Base-by-base conservation (phyloP, 2,797 vertebrate species). In the Sorex maritimensis region DNA sequence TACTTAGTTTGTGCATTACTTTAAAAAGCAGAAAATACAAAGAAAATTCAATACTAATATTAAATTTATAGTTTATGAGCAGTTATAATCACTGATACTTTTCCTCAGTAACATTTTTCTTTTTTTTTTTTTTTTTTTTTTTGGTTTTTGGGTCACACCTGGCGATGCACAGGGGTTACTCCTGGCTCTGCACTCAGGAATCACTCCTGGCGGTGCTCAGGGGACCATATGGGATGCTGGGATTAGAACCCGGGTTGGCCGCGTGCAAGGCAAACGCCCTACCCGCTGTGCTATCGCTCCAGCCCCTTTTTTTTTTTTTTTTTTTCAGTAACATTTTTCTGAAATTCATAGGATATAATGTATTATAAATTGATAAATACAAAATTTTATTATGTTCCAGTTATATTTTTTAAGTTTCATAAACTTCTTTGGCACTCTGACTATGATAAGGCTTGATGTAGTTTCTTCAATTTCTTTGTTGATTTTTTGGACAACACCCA, bases 81-180 rank as follows among this genome's bases (percentile, higher is more conserved):
- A 63, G 12, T 71, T 91, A 49, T 23, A 87, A 23, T 41, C 55
- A 71, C 61, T 65, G 41, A 86, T 26, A 34, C 11, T 72, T 82
- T 65, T 81, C 65, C 26, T 78, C 52, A n/a, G 28, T 21, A 65
- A 52, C 49, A 44, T 71, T 82, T 81, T 86, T 75, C 83, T 55
- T n/a, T n/a, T n/a, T n/a, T n/a, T n/a, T n/a, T n/a, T n/a, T n/a
- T n/a, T n/a, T n/a, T n/a, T n/a, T n/a, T n/a, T n/a, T n/a, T n/a
- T n/a, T n/a, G n/a, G n/a, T n/a, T n/a, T n/a, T n/a, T n/a, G n/a
- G n/a, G n/a, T n/a, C n/a, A n/a, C n/a, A n/a, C n/a, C n/a, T n/a
- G n/a, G n/a, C n/a, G n/a, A n/a, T n/a, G n/a, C n/a, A n/a, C n/a
- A n/a, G n/a, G n/a, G n/a, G n/a, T n/a, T n/a, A n/a, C n/a, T n/a